phyloP scores from a whole-genome alignment of 2,113 vertebrate genomes.

The Jaculus jaculus region DNA sequence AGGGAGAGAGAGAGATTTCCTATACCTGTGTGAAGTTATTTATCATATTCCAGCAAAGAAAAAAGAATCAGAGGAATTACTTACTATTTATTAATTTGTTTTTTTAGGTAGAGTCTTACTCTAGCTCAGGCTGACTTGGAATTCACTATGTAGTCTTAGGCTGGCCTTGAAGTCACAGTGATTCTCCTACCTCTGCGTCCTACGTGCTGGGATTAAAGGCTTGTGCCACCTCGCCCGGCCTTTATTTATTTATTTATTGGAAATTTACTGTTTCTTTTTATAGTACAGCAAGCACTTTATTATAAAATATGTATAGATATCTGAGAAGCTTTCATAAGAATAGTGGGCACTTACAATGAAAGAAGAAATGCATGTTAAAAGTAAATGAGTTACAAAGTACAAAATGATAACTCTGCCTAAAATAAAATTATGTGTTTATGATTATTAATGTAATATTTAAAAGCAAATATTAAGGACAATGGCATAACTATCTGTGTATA shows the following conservation, averaged over 20 bases:
- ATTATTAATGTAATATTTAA: not conserved
- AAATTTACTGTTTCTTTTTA: not conserved
- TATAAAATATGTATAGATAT: slow-evolving; percentile 15
- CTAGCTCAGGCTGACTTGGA: too few relatives aligned
- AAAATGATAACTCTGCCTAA: not conserved
- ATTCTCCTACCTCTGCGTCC: too few relatives aligned
- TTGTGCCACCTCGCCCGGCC: too few relatives aligned
- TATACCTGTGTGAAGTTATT: not conserved
- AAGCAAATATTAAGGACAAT: slow-evolving; percentile 7
- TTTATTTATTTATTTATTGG: too few relatives aligned
- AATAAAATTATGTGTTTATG: not conserved
- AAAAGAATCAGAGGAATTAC: not conserved
- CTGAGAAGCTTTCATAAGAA: not conserved
- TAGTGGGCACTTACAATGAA: not conserved
- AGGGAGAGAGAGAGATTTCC: not conserved
- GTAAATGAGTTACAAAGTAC: not conserved
- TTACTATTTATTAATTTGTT: not conserved
- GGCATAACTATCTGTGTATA: not conserved
- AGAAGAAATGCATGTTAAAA: not conserved
- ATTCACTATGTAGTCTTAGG: too few relatives aligned
- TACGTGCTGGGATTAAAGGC: too few relatives aligned
- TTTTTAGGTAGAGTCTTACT: too few relatives aligned
- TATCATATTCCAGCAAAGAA: not conserved
- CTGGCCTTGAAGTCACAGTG: too few relatives aligned
- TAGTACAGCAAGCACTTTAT: not conserved